Evolutionary conservation across 2,113 vertebrate genomes (phyloP).

Genomic region (Tiliqua scincoides): DNA sequence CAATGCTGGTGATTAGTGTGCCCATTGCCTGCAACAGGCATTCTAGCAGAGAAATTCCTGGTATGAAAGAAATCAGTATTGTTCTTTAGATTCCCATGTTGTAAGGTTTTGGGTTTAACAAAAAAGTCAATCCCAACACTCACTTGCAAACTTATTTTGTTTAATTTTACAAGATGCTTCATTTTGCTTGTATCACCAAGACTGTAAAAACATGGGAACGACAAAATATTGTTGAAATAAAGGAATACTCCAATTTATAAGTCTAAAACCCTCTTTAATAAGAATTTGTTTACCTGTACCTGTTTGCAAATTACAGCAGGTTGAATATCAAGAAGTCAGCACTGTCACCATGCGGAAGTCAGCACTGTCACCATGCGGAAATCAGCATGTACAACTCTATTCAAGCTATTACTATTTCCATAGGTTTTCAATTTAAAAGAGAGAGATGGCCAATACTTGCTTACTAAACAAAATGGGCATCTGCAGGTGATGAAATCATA

Average conservation of each 20-base stretch:
- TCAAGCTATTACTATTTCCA: conserved; percentile 36
- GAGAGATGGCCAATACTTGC: conserved; percentile 59
- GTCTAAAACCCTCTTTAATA: conserved; percentile 71
- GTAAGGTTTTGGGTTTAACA: conserved; percentile 31
- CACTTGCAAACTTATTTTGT: conserved; percentile 5
- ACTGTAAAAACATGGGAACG: conserved; percentile 35
- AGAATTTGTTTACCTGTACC: conserved; percentile 71
- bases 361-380: conserved; percentile 62
- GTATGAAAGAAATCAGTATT: conserved; percentile 35
- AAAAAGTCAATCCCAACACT: conserved; percentile 31
- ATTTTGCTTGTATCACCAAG: conserved; percentile 29
- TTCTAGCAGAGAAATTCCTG: conserved; percentile 62
- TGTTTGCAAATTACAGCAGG: conserved; percentile 63
- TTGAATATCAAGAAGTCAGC: conserved; percentile 69
- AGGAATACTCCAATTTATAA: conserved; percentile 52
- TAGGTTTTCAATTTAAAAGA: conserved; percentile 56
- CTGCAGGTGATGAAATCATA: conserved; percentile 59
- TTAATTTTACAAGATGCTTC: conserved; percentile 40
- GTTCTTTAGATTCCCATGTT: conserved; percentile 45
- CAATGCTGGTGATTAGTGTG: conserved; percentile 71
- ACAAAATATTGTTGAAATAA: conserved; percentile 24
- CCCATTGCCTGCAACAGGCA: conserved; percentile 72
- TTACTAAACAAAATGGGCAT: conserved; percentile 67
- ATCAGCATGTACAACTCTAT: conserved; percentile 56
- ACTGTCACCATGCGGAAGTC: conserved; percentile 58